Percentiles rank a stretch among this genome's conserved stretches.
These are phyloP conservation scores for Pagrus major DNA, from an alignment of 2,113 vertebrate genomes.

Conservation along the genomic window DNA sequence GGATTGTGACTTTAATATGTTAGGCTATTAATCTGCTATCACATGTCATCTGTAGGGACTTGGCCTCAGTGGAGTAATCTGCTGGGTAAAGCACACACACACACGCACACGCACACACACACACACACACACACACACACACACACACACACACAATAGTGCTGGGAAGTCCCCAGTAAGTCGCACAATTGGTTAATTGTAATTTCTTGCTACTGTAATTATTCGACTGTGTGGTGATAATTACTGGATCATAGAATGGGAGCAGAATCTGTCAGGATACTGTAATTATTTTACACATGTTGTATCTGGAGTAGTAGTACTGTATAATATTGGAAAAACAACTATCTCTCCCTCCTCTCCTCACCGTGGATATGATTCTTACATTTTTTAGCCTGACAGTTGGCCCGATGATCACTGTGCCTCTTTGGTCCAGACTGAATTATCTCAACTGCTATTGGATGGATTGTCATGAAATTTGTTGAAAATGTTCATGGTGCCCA, in stretches of 20 bases:
- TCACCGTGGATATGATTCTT: neutral
- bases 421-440: neutral
- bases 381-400: neutral
- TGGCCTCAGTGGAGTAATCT: conserved; percentile 71
- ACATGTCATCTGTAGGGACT: conserved; percentile 70
- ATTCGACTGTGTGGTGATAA: conserved; percentile 82
- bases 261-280: conserved; percentile 69
- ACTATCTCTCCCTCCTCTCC: neutral
- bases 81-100: conserved; percentile 39
- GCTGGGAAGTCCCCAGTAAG: conserved; percentile 67
- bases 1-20: conserved; percentile 66
- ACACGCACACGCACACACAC: conserved; percentile 19
- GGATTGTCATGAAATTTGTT: neutral
- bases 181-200: conserved; percentile 82
- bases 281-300: conserved; percentile 76
- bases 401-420: neutral
- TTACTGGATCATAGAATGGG: conserved; percentile 80
- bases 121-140: neutral
- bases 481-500: neutral
- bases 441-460: neutral
- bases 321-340: conserved; percentile 45
- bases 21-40: conserved; percentile 74
- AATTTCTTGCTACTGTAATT: conserved; percentile 84
- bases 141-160: conserved; percentile 17
- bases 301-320: conserved; percentile 50